Base-by-base conservation (phyloP, 2,113 vertebrate genomes). In the Numenius arquata region DNA sequence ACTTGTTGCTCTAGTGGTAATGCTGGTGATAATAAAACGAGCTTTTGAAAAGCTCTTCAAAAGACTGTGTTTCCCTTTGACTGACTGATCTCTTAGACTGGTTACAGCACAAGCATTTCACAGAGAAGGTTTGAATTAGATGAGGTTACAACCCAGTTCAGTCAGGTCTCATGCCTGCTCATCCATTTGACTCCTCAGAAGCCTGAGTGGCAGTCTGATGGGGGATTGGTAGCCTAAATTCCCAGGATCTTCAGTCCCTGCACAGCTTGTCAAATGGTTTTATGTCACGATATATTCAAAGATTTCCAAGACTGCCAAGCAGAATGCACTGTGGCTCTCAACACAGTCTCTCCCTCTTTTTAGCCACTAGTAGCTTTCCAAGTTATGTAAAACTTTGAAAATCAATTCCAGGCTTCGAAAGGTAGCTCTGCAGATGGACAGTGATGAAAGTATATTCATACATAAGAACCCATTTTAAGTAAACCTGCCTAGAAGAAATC, bases 11-110 rank as follows among this genome's bases (percentile, higher is more conserved):
- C 36, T 38, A 29, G 40, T 73, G 48, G 52, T 58, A 72, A 72
- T 34, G 21, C 25, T 95, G 61, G 30, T 30, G 16, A 75, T 73
- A 89, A 95, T 52, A 85, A 95, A 94, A 88, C 0, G 0, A 85
- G 84, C 62, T 88, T 91, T 96, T 91, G 93, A 85, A 95, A 90
- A 81, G 30, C 48, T 84, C 53, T 82, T 96, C 70, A 87, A 78
- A 95, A 82, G 86, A 36, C 26, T 45, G 12, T 71, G 15, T 72
- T 88, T 93, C 43, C 53, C 58, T 89, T 86, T 80, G 66, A 45
- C 72, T 88, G 81, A 32, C 66, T 65, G 74, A 70, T 90, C 63
- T 90, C 58, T 66, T 27, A 68, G 50, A 48, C 76, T 70, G 53
- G 61, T 65, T 92, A 72, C 73, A 89, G 47, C 50, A 58, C 25